Base-by-base conservation (phyloP, 1,140 invertebrate genomes). In the Drosophila saltans region DNA sequence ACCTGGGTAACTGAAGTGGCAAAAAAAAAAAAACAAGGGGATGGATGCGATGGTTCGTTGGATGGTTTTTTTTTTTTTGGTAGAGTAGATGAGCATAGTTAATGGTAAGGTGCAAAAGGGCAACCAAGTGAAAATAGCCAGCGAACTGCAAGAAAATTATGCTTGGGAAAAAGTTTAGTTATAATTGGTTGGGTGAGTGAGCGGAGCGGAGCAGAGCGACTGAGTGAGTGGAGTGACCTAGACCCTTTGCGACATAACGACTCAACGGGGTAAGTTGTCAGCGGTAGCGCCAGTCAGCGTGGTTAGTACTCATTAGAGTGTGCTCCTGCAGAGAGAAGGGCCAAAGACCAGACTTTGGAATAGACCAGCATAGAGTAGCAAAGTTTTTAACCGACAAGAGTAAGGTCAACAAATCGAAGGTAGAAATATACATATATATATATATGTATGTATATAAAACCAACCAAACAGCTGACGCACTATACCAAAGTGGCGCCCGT, bases 331-430 rank as follows among this genome's bases (percentile, higher is more conserved):
- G 45, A 9, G 41, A n/a, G 1, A 16, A 40, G 16, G 36, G 28
- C n/a, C 16, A 36, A 28, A 39, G 10, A 24, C n/a, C 10, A 39
- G 16, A 21, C 36, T 40, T 24, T 64, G 48, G 16, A 21, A 8
- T 40, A 21, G 3, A 6, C 33, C 33, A 36, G 3, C 33, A 36
- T 6, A 36, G 33, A 36, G 33, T 36, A 36, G 33, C 33, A 36
- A 36, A 36, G 33, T 36, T 36, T 36, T 36, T 36, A 11, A 36
- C 67, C 28, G 10, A 74, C 73, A 69, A 77, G 74, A 77, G 74
- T 60, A 77, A 77, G 74, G 74, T 77, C 74, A 77, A 77, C 74
- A 77, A 70, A 77, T 77, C 73, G 74, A 77, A 77, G 66, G 66
- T 73, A 75, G 72, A 75, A 7, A 36, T 36, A 36, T 36, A 36